Evolutionary conservation across 2,797 vertebrate species (phyloP).

Genomic region (Argya squamiceps): DNA sequence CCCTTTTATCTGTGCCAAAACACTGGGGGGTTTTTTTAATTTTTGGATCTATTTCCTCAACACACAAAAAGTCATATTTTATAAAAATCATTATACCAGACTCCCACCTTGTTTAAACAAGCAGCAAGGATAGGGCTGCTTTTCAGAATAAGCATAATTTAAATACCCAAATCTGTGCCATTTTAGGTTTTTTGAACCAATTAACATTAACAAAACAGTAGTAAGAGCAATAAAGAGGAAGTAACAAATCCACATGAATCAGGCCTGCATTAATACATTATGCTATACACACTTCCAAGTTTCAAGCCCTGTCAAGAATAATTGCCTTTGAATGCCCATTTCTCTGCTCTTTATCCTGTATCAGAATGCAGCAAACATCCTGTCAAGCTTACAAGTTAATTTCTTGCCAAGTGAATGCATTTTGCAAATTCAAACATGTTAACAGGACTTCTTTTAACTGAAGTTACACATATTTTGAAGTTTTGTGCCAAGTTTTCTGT

Average conservation of each 20-base stretch:
- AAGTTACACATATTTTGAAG: background rate
- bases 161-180: background rate
- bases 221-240: background rate
- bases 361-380: background rate
- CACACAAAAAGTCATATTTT: background rate
- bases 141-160: background rate
- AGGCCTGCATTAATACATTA: background rate
- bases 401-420: background rate
- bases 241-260: background rate
- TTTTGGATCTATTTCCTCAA: background rate
- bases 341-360: background rate
- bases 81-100: background rate
- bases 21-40: rapidly evolving
- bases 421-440: background rate
- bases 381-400: background rate
- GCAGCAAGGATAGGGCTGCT: background rate
- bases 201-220: background rate
- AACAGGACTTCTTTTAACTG: background rate
- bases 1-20: background rate
- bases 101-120: background rate
- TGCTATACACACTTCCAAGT: background rate
- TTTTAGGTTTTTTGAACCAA: background rate
- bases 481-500: background rate
- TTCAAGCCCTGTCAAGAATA: background rate
- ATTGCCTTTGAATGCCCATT: background rate